Percentiles rank a stretch among this genome's conserved stretches.
Evolutionary conservation across 2,113 vertebrate genomes (phyloP).

Genomic region (Pan troglodytes): NHGRI_mPanTro3-v2.1_pri NC_072404.2:135844501-135845000

Average conservation of each 20-base stretch:
- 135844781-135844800: slow-evolving; percentile 26
- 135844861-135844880: slow-evolving; percentile 43
- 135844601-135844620: background rate
- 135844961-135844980: background rate
- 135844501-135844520: background rate
- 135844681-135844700: background rate
- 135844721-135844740: slow-evolving; percentile 26
- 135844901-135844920: slow-evolving; percentile 41
- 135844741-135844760: background rate
- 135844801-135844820: slow-evolving; percentile 48
- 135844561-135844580: background rate
- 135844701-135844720: background rate
- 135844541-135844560: background rate
- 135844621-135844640: background rate
- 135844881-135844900: background rate
- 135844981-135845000: background rate
- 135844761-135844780: background rate
- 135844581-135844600: background rate
- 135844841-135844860: slow-evolving; percentile 22
- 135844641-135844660: background rate
- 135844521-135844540: background rate
- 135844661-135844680: background rate
- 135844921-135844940: background rate
- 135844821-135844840: slow-evolving; percentile 58
- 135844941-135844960: background rate